Conservation (phyloP, 2,113 vertebrate species). For the Hypomesus transpacificus region DNA sequence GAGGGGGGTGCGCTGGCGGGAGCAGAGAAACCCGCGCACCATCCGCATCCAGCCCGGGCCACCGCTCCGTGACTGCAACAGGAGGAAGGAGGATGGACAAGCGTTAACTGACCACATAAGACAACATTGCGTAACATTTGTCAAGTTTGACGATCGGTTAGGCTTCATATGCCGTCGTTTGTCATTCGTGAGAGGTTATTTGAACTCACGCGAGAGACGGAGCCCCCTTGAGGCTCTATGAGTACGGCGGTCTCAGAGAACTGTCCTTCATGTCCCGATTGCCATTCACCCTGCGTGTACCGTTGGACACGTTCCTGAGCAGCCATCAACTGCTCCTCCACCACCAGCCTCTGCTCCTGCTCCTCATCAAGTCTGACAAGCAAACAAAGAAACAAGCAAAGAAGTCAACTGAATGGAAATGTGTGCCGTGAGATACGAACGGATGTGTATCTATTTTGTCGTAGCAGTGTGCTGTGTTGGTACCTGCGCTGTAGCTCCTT, state of each 20-base stretch:
- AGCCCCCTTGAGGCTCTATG: conserved; percentile 73
- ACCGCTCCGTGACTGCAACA: conserved; percentile 71
- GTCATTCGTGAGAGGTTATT: not conserved
- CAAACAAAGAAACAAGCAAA: not conserved
- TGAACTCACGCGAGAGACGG: conserved; percentile 76
- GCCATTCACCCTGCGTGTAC: conserved; percentile 74
- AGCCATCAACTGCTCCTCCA: conserved; percentile 81
- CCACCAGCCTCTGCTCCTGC: conserved; percentile 66
- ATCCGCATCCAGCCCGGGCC: conserved; percentile 70
- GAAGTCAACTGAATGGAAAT: not conserved
- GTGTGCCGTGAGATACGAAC: not conserved
- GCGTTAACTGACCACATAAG: no score
- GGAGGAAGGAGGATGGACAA: not conserved
- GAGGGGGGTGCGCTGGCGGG: conserved; percentile 81
- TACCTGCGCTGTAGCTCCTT: conserved; percentile 84
- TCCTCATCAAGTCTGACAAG: conserved; percentile 78
- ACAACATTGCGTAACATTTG: no score
- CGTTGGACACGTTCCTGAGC: conserved; percentile 76
- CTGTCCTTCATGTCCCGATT: conserved; percentile 51
- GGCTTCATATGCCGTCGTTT: no score
- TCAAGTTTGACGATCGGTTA: no score
- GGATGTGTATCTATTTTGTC: not conserved
- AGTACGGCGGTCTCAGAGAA: conserved; percentile 76
- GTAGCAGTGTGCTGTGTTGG: not conserved
- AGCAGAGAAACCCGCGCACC: conserved; percentile 74